phyloP scores from a whole-genome alignment of 2,797 vertebrate genomes.

The Hoplostethus mediterraneus region DNA sequence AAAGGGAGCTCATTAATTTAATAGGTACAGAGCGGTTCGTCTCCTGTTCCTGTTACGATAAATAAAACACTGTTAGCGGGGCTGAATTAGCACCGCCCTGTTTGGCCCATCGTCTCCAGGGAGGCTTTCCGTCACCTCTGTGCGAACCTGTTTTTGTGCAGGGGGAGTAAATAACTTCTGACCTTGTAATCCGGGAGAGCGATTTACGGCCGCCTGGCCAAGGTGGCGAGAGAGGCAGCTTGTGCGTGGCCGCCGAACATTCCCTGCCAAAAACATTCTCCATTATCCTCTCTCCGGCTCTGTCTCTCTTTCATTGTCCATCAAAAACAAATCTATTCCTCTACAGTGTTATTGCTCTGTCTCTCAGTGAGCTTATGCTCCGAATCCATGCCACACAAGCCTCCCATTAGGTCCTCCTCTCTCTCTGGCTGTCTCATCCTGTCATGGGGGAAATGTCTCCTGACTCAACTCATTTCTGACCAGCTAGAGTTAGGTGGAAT shows the following conservation, averaged over 20 bases:
- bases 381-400: background rate
- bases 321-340: conserved; percentile 55
- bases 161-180: conserved; percentile 54
- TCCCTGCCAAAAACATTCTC: conserved; percentile 43
- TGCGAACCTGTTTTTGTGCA: conserved; percentile 30
- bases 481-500: conserved; percentile 2
- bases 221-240: conserved; percentile 40
- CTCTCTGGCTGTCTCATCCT: conserved; percentile 7
- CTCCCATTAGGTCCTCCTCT: conserved; percentile 20
- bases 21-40: background rate
- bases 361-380: conserved; percentile 29
- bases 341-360: conserved; percentile 43
- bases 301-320: conserved; percentile 43
- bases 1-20: conserved; percentile 8
- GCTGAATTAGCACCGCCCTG: background rate
- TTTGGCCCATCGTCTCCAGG: background rate
- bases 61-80: conserved; percentile 7
- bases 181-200: conserved; percentile 46
- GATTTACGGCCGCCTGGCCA: conserved; percentile 54
- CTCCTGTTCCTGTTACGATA: conserved; percentile 7
- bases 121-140: conserved; percentile 26
- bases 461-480: conserved; percentile 32
- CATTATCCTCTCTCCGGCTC: conserved; percentile 28
- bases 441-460: background rate
- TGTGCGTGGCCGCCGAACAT: conserved; percentile 33